These are phyloP conservation scores for Latrodectus geometricus DNA, from an alignment of 1,140 invertebrate genomes.

Conservation along the genomic window DNA sequence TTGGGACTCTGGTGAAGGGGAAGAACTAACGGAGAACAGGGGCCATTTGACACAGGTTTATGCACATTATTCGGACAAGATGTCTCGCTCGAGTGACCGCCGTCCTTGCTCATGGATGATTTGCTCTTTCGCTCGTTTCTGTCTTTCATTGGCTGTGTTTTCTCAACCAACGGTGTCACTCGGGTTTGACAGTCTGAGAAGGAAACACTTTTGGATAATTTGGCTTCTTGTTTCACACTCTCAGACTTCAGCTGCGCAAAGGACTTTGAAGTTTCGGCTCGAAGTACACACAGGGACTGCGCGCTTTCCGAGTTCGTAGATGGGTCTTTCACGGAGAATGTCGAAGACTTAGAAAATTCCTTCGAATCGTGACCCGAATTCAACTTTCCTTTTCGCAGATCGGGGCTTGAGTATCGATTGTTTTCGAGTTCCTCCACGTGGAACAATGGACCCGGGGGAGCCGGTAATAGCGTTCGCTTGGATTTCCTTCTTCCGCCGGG, in stretches of 20 bases:
- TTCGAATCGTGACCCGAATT: not conserved
- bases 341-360: conserved; percentile 18
- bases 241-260: conserved; percentile 11
- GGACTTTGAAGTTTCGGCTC: conserved; percentile 12
- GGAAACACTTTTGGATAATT: conserved; percentile 42
- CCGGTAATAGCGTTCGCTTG: not conserved
- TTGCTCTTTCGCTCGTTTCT: not conserved
- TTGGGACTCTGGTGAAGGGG: no score
- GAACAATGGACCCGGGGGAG: not conserved
- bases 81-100: not conserved
- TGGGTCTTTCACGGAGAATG: not conserved
- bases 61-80: not conserved
- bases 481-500: conserved; percentile 30
- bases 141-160: not conserved
- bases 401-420: conserved; percentile 34
- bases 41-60: no score
- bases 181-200: conserved; percentile 30
- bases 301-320: not conserved
- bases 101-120: not conserved
- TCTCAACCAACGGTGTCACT: not conserved
- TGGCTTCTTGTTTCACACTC: not conserved
- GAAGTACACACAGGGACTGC: not conserved
- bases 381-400: conserved; percentile 35
- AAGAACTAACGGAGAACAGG: no score
- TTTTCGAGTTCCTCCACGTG: not conserved